phyloP scores from a whole-genome alignment of 2,797 vertebrate species.

The Tenualosa thibaudeaui region DNA sequence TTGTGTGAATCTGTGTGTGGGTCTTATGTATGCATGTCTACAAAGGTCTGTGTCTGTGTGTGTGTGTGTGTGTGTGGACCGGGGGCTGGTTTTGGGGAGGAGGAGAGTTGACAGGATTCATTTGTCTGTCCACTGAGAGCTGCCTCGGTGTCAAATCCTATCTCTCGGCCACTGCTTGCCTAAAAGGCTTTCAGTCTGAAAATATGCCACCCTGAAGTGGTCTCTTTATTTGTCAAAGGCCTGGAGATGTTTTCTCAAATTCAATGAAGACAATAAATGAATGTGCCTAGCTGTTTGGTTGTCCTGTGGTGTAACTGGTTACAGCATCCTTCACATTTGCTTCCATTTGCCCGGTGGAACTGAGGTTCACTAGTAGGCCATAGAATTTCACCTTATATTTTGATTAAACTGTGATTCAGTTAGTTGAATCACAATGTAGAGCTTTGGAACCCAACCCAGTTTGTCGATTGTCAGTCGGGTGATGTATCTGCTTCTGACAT shows the following conservation, averaged over 20 bases:
- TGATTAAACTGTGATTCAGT: background rate
- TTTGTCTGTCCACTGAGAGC: slow-evolving; percentile 58
- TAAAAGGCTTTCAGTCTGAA: slow-evolving; percentile 29
- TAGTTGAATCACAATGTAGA: no score
- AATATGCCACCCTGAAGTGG: background rate
- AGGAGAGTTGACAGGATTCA: slow-evolving; percentile 59
- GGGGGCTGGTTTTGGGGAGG: slow-evolving; percentile 15
- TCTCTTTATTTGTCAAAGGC: background rate
- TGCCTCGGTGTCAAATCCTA: slow-evolving; percentile 46
- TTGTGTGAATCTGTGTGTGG: background rate
- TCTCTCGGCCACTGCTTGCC: slow-evolving; percentile 10
- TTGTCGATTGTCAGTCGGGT: no score
- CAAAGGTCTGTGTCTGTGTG: background rate
- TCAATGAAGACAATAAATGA: background rate
- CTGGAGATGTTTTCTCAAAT: background rate
- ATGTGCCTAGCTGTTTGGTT: background rate
- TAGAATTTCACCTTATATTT: background rate
- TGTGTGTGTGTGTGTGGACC: background rate
- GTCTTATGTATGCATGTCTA: background rate
- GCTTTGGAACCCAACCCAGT: no score
- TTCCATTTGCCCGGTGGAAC: no score
- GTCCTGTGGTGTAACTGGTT: no score
- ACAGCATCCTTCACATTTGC: no score
- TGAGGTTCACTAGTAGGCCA: background rate
- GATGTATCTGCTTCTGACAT: no score